Base-by-base conservation (phyloP, 2,797 vertebrate genomes). In the Sebastolobus alascanus region DNA sequence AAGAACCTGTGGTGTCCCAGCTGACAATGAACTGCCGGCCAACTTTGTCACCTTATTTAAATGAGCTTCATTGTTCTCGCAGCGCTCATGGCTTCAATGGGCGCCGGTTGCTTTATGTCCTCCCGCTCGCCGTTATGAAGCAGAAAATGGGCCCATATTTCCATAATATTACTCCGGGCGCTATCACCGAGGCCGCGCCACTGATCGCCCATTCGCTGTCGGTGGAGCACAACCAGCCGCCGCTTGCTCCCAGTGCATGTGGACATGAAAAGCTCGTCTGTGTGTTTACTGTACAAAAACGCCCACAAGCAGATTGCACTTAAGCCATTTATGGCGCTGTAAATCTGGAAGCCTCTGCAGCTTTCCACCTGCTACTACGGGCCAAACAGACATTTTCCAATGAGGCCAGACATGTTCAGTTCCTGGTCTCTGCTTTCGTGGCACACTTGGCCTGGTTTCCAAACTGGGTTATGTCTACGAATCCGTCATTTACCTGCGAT, bases 41-140 rank as follows among this genome's bases (percentile, higher is more conserved):
- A 80, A 84, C 85, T 87, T 89, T 87, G 86, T 90, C 88, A 89
- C 90, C 86, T 91, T 84, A 91, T 93, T 94, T 82, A 91, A 94
- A 94, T 91, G 86, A 76, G 83, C 85, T 82, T 86, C 83, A 92
- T 92, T 93, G 87, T 91, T 89, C 88, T 88, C 72, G 13, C 27
- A 61, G 83, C 8, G 71, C 86, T 88, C 87, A 68, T 85, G 77
- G 85, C 90, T 68, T 90, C 87, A 88, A 83, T 77, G 83, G 72
- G 73, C 20, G 7, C 81, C 29, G 37, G 80, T 16, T 52, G 38
- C 88, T 89, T 92, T 84, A 89, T 83, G 83, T 88, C 74, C 80
- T 70, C 70, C 79, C 61, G 88, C 71, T 83, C 31, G 3, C 86
- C 68, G 81, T 91, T 88, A 87, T 84, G 87, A 90, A 84, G 86